A percentile compares a stretch with the other conserved stretches of the same genome.
Conservation (phyloP, 2,888 invertebrate species). For the Rambutsinella grinnellia region DNA sequence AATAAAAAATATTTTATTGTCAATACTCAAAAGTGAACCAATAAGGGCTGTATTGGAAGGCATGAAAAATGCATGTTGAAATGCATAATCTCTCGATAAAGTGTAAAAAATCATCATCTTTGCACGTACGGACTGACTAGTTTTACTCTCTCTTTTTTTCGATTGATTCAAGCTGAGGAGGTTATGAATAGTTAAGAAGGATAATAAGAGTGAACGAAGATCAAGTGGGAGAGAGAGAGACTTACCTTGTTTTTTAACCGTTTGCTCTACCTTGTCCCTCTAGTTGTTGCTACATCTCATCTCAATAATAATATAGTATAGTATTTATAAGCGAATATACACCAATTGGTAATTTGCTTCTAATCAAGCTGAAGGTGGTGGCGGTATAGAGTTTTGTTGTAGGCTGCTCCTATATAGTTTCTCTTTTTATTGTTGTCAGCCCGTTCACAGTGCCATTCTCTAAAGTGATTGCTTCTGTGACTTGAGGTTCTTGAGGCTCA, state of each 20-base stretch:
- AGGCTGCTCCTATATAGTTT: conserved; percentile 19
- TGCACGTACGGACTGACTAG: conserved; percentile 28
- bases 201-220: background rate
- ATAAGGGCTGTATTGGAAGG: background rate
- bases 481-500: conserved; percentile 4
- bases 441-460: conserved; percentile 9
- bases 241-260: conserved; percentile 9
- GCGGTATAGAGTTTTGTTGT: conserved; percentile 3
- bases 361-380: conserved; percentile 32
- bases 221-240: conserved; percentile 28
- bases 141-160: conserved; percentile 50
- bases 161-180: background rate
- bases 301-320: background rate
- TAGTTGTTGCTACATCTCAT: background rate
- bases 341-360: conserved; percentile 28
- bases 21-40: background rate
- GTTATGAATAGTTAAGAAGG: background rate
- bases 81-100: background rate
- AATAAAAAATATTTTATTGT: background rate
- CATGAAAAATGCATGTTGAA: background rate
- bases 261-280: conserved; percentile 2
- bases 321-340: background rate
- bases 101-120: background rate
- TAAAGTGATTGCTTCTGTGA: background rate
- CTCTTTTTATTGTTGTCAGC: background rate